phyloP scores from a whole-genome alignment of 2,888 invertebrate species.

The Balanococcus diminutus region DNA sequence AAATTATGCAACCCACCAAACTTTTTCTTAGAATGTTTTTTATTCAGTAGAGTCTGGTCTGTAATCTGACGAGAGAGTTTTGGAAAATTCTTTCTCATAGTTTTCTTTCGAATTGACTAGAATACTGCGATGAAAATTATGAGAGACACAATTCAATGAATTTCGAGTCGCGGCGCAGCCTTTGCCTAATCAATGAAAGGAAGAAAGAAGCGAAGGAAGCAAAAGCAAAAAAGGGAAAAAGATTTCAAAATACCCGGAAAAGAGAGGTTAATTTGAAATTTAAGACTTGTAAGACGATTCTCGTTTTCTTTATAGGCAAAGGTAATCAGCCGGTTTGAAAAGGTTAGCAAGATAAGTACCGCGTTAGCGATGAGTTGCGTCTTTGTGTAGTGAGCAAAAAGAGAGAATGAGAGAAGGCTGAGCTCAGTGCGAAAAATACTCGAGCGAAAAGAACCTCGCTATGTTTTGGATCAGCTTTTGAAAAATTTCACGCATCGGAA shows the following conservation, averaged over 20 bases:
- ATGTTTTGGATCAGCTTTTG: not conserved
- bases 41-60: too few relatives aligned
- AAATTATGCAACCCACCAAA: too few relatives aligned
- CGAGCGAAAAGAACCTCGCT: not conserved
- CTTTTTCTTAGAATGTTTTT: too few relatives aligned
- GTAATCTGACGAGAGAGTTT: too few relatives aligned
- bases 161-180: not conserved
- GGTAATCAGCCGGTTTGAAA: slow-evolving; percentile 3
- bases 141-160: not conserved
- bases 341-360: not conserved
- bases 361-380: not conserved
- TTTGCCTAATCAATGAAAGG: not conserved
- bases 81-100: too few relatives aligned
- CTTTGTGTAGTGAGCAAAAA: not conserved
- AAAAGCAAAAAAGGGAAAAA: not conserved
- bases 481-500: slow-evolving; percentile 4
- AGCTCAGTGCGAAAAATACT: not conserved
- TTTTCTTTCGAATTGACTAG: too few relatives aligned
- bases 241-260: not conserved
- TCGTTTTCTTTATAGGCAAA: not conserved
- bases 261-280: slow-evolving; percentile 32
- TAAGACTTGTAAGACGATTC: not conserved
- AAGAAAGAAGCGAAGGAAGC: not conserved
- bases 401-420: not conserved
- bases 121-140: too few relatives aligned